A percentile compares a stretch with the other conserved stretches of the same genome.
Evolutionary conservation across 2,888 invertebrate genomes (phyloP).

Genomic region (Terebella lapidaria): DNA sequence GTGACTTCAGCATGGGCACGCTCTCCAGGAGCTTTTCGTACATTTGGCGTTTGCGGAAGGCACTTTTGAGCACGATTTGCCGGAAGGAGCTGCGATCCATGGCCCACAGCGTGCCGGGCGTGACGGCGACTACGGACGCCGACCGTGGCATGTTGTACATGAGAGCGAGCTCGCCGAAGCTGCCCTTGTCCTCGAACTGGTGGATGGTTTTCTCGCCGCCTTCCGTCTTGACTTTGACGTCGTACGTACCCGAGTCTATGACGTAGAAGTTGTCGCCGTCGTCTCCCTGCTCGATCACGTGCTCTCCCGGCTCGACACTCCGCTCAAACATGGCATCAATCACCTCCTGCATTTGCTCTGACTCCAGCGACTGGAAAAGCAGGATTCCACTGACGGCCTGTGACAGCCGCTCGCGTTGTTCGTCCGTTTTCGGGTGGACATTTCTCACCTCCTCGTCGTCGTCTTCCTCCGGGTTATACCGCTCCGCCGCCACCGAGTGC

Average conservation of each 20-base stretch:
- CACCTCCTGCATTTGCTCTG: constrained; percentile 51
- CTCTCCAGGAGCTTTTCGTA: constrained; percentile 48
- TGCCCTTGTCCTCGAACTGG: constrained; percentile 49
- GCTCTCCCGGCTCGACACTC: constrained; percentile 44
- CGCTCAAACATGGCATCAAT: constrained; percentile 54
- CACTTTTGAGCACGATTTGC: constrained; percentile 50
- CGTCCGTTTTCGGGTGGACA: constrained; percentile 50
- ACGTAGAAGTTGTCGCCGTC: constrained; percentile 55
- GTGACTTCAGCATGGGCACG: constrained; percentile 46
- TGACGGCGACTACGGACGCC: constrained; percentile 47
- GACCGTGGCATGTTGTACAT: constrained; percentile 54
- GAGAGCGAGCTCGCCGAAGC: constrained; percentile 52
- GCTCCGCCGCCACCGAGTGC: constrained; percentile 50
- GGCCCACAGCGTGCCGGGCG: constrained; percentile 49
- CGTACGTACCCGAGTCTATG: constrained; percentile 50
- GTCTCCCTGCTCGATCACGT: constrained; percentile 51
- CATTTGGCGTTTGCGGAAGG: constrained; percentile 51
- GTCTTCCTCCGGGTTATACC: constrained; percentile 50
- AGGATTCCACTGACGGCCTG: constrained; percentile 48
- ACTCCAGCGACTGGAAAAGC: constrained; percentile 48
- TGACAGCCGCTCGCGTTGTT: constrained; percentile 44
- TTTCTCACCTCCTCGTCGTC: constrained; percentile 48
- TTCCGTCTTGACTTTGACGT: constrained; percentile 37
- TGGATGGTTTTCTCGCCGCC: constrained; percentile 46
- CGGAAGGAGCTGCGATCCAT: constrained; percentile 52